Evolutionary conservation across 1,140 invertebrate species (phyloP), one percentile per base, ranked within the genome.

Genomic region (Thrips palmi): DNA sequence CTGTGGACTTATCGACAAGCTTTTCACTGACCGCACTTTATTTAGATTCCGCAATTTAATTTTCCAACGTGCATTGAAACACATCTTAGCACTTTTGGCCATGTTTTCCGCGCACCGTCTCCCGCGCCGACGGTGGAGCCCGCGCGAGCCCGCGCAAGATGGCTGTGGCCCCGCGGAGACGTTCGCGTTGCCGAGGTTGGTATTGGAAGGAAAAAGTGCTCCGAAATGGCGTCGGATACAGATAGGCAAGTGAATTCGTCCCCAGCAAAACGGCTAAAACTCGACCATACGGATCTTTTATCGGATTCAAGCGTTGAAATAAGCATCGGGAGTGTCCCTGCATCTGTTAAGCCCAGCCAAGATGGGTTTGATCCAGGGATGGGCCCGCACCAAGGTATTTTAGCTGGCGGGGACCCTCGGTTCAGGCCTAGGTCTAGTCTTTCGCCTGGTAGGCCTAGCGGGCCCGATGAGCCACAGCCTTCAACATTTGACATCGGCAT

Each of bases 141-240:
- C n/a, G n/a, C n/a, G n/a, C n/a, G n/a, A n/a, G n/a, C n/a, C n/a
- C n/a, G n/a, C n/a, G n/a, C n/a, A n/a, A n/a, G n/a, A n/a, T n/a
- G n/a, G n/a, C n/a, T n/a, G n/a, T n/a, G n/a, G n/a, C n/a, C n/a
- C n/a, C n/a, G n/a, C n/a, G n/a, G n/a, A n/a, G n/a, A n/a, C n/a
- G n/a, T n/a, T n/a, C n/a, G n/a, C n/a, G n/a, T n/a, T n/a, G n/a
- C n/a, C n/a, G n/a, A n/a, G n/a, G n/a, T n/a, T n/a, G n/a, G n/a
- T n/a, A n/a, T n/a, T n/a, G n/a, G n/a, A n/a, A n/a, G n/a, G n/a
- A n/a, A n/a, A n/a, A n/a, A n/a, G n/a, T n/a, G n/a, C n/a, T n/a
- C 14, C 22, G 63, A 63, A 56, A 65, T 65, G 63, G 63, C 62
- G 62, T 60, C 57, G 46, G 45, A 54, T 46, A 49, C 56, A 48